Evolutionary conservation across 2,113 vertebrate genomes (phyloP).

Genomic region (Zeus faber): DNA sequence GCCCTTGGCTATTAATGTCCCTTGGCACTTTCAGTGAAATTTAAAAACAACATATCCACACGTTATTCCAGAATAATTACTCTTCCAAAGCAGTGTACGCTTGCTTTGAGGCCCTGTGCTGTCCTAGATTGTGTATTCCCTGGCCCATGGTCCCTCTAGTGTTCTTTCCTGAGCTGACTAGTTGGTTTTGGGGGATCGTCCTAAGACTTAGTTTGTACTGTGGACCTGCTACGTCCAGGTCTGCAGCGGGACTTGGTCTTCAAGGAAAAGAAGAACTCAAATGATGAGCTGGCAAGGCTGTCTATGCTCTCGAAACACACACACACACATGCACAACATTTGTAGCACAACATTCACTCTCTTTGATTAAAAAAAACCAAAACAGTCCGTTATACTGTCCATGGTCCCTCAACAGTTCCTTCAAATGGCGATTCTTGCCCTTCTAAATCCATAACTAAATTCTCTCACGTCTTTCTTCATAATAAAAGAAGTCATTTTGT

Average conservation of each 20-base stretch:
- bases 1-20: constrained; percentile 60
- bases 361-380: constrained; percentile 67
- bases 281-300: constrained; percentile 13
- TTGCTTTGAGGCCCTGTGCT: constrained; percentile 58
- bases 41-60: constrained; percentile 32
- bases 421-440: constrained; percentile 45
- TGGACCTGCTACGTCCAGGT: constrained; percentile 18
- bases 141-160: constrained; percentile 30
- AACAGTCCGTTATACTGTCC: constrained; percentile 71
- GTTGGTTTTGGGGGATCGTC: constrained; percentile 33
- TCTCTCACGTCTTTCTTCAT: constrained; percentile 67
- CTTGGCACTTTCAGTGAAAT: constrained; percentile 54
- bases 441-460: constrained; percentile 40
- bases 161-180: constrained; percentile 56
- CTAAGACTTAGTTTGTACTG: constrained; percentile 20
- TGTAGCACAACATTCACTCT: constrained; percentile 53
- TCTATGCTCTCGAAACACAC: constrained; percentile 26
- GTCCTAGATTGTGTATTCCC: constrained; percentile 54
- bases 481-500: constrained; percentile 56
- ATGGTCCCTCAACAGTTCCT: constrained; percentile 65
- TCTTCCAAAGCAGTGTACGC: constrained; percentile 43
- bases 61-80: constrained; percentile 12
- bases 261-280: constrained; percentile 6
- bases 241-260: constrained; percentile 19
- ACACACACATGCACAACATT: constrained; percentile 44